Evolutionary conservation across 1,140 invertebrate genomes (phyloP).

Genomic region (Pogonus chalceus): DNA sequence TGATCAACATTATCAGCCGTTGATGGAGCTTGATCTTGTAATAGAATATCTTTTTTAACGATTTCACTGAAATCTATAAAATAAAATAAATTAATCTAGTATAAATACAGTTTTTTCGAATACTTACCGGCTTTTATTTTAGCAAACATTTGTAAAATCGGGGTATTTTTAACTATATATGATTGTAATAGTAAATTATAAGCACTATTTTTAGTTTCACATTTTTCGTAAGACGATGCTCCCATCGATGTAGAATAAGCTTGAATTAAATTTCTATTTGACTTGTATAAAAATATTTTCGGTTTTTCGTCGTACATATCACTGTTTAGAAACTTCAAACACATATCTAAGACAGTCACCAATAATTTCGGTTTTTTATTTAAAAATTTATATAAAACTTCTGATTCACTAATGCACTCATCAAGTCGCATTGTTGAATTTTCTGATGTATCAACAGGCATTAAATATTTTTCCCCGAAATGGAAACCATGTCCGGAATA

Average conservation of each 20-base stretch:
- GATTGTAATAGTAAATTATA: neutral
- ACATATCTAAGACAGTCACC: constrained; percentile 7
- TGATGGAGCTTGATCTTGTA: too few relatives aligned
- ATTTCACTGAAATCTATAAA: too few relatives aligned
- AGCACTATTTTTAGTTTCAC: neutral
- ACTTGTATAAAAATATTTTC: neutral
- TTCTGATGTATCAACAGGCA: neutral
- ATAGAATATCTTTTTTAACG: too few relatives aligned
- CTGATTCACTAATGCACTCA: neutral
- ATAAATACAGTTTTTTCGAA: too few relatives aligned
- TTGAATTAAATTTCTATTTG: constrained; percentile 6
- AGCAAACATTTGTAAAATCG: neutral
- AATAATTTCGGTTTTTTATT: constrained; percentile 3
- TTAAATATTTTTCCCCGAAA: neutral
- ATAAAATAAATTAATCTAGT: too few relatives aligned
- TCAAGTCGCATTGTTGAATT: neutral
- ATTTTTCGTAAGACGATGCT: neutral
- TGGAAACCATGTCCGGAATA: constrained; percentile 7
- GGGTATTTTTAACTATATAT: neutral
- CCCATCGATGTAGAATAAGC: constrained; percentile 1
- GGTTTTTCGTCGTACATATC: neutral
- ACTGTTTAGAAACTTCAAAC: neutral
- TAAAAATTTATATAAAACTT: neutral
- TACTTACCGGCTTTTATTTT: neutral
- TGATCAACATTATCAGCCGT: too few relatives aligned